phyloP scores from a whole-genome alignment of 2,113 vertebrate species.

The Hiodon alosoides region DNA sequence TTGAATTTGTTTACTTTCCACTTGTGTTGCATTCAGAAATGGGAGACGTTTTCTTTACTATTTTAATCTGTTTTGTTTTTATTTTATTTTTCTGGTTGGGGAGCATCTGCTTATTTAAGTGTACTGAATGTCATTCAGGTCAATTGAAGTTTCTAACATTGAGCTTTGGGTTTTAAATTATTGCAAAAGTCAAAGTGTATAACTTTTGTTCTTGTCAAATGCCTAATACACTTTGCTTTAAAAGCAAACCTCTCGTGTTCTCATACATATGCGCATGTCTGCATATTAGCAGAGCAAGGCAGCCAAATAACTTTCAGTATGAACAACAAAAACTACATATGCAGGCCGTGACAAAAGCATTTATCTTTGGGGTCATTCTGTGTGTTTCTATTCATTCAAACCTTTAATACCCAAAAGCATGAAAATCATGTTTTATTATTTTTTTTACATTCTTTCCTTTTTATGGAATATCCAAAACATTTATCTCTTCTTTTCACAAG shows the following conservation, averaged over 20 bases:
- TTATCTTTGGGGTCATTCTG: slow-evolving; percentile 9
- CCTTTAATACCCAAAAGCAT: slow-evolving; percentile 12
- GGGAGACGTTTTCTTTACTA: slow-evolving; percentile 34
- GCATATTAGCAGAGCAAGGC: neutral
- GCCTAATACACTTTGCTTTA: slow-evolving; percentile 5
- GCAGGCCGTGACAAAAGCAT: slow-evolving; percentile 8
- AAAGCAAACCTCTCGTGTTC: neutral
- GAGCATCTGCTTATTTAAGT: neutral
- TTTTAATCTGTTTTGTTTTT: slow-evolving; percentile 26
- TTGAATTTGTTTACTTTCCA: slow-evolving; percentile 53
- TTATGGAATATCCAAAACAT: neutral
- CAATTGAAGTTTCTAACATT: slow-evolving; percentile 1
- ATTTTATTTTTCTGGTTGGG: slow-evolving; percentile 23
- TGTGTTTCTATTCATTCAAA: neutral
- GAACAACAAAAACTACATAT: neutral
- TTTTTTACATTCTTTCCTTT: slow-evolving; percentile 12
- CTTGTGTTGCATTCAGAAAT: slow-evolving; percentile 52
- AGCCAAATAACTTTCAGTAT: neutral
- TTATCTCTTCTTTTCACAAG: slow-evolving; percentile 14
- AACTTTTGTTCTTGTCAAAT: slow-evolving; percentile 7
- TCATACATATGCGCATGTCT: neutral
- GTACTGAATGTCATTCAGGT: neutral
- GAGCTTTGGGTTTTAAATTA: slow-evolving; percentile 8
- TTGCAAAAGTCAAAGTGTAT: slow-evolving; percentile 15
- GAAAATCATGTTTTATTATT: slow-evolving; percentile 16